phyloP scores from a whole-genome alignment of 1,140 invertebrate genomes.

The Drosophila subpulchrella region DNA sequence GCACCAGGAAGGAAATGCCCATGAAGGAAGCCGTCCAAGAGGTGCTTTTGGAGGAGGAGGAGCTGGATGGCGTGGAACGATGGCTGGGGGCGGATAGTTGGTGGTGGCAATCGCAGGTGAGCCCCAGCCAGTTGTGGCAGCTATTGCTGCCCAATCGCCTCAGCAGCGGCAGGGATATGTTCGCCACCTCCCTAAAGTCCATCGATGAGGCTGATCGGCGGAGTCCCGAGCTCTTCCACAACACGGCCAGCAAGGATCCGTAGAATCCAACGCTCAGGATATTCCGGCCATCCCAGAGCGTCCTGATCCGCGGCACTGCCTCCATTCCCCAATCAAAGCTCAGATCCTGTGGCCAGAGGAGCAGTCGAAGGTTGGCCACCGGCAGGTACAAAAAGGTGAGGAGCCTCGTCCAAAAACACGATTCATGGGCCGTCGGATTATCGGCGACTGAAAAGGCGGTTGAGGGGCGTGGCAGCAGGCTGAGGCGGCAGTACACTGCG shows the following conservation, averaged over 20 bases:
- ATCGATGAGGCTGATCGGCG: slow-evolving; percentile 3
- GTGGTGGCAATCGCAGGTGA: slow-evolving; percentile 46
- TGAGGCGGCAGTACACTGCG: slow-evolving; percentile 88
- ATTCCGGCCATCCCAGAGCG: slow-evolving; percentile 90
- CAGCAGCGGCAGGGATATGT: slow-evolving; percentile 53
- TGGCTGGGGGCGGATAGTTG: slow-evolving; percentile 27
- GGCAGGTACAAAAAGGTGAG: slow-evolving; percentile 95
- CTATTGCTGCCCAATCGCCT: slow-evolving; percentile 48
- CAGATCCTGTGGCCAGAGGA: slow-evolving; percentile 92
- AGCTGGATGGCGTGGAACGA: neutral
- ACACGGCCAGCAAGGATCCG: slow-evolving; percentile 85
- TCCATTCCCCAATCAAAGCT: slow-evolving; percentile 99
- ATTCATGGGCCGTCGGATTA: slow-evolving; percentile 93
- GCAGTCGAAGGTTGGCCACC: slow-evolving; percentile 92
- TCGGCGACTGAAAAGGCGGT: slow-evolving; percentile 94
- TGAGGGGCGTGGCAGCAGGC: slow-evolving; percentile 87
- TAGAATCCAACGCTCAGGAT: slow-evolving; percentile 90
- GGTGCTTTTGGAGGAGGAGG: neutral
- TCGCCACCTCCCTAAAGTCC: slow-evolving; percentile 50
- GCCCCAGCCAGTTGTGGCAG: slow-evolving; percentile 51
- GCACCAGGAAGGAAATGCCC: slow-evolving; percentile 92
- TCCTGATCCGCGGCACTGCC: slow-evolving; percentile 91
- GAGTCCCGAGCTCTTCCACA: slow-evolving; percentile 66
- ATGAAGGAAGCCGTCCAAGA: slow-evolving; percentile 87
- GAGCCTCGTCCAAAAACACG: slow-evolving; percentile 88